Percentiles rank a stretch among this genome's conserved stretches.
phyloP scores from a whole-genome alignment of 2,888 invertebrate genomes.

The Nomada lathburiana region DNA sequence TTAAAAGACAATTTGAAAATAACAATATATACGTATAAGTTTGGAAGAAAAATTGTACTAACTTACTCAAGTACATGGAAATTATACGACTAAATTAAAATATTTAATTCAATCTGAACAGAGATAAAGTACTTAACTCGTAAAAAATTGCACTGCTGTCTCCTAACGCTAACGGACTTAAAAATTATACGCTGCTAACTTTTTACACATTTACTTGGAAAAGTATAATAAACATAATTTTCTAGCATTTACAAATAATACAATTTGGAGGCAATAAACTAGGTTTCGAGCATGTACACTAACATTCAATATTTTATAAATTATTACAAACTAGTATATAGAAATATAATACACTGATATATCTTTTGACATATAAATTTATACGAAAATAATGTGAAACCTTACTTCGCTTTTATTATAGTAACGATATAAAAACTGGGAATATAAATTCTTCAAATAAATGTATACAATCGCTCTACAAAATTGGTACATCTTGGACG shows the following conservation, averaged over 20 bases:
- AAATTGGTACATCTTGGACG: slow-evolving; percentile 33
- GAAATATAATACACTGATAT: slow-evolving; percentile 39
- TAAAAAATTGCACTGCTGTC: no score
- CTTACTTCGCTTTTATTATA: slow-evolving; percentile 2
- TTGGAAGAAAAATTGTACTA: neutral
- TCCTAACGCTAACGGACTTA: neutral
- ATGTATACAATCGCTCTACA: slow-evolving; percentile 16
- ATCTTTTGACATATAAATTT: slow-evolving; percentile 42
- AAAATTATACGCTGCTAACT: slow-evolving; percentile 1
- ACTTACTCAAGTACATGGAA: neutral
- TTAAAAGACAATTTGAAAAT: neutral
- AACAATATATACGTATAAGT: neutral
- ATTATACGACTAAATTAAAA: neutral
- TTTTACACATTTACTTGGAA: neutral
- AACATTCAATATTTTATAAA: slow-evolving; percentile 30
- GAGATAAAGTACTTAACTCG: neutral
- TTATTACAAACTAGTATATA: slow-evolving; percentile 43
- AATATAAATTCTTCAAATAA: slow-evolving; percentile 35
- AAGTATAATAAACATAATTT: slow-evolving; percentile 9
- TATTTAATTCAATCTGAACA: neutral
- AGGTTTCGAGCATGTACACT: slow-evolving; percentile 23
- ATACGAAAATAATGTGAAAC: slow-evolving; percentile 51
- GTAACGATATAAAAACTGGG: slow-evolving; percentile 45
- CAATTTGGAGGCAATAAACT: slow-evolving; percentile 36
- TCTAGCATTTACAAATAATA: slow-evolving; percentile 24